Percentiles rank a stretch among this genome's conserved stretches.
These are phyloP conservation scores for Ascidia mentula DNA, from an alignment of 23 tunicate species.

Conservation along the genomic window DNA sequence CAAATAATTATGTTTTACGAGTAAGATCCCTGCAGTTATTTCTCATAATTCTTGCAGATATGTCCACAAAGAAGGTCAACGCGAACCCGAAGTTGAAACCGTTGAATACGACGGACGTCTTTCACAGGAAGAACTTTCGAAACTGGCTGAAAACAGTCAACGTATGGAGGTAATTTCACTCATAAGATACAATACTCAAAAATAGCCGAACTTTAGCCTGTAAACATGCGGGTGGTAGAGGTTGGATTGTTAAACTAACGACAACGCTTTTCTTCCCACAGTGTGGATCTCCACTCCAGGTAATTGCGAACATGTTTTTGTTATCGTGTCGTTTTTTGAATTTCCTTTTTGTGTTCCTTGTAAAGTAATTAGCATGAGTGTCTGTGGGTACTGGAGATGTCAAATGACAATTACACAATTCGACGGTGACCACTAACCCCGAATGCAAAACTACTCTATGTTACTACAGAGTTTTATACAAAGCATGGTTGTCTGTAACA, in stretches of 20 bases:
- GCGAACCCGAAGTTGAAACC: constrained; percentile 63
- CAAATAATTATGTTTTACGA: no score
- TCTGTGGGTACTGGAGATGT: neutral
- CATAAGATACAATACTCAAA: neutral
- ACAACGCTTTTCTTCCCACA: neutral
- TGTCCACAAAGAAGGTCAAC: constrained; percentile 71
- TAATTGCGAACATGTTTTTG: neutral
- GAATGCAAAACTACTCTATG: no score
- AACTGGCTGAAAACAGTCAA: constrained; percentile 46
- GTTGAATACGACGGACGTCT: constrained; percentile 78
- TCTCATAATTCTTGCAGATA: constrained; percentile 58
- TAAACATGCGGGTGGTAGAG: no score
- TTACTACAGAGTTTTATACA: neutral
- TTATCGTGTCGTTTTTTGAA: neutral
- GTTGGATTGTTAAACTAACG: no score
- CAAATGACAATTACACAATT: neutral
- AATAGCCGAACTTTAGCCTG: no score
- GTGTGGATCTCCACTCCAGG: constrained; percentile 28
- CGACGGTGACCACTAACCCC: no score
- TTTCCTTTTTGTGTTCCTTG: neutral
- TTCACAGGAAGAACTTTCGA: constrained; percentile 60
- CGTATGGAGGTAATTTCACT: constrained; percentile 55
- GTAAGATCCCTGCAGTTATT: no score
- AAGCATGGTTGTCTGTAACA: constrained; percentile 2
- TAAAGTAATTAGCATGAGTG: no score